phyloP scores from a whole-genome alignment of 2,888 invertebrate species.

The Ellobium chinense region DNA sequence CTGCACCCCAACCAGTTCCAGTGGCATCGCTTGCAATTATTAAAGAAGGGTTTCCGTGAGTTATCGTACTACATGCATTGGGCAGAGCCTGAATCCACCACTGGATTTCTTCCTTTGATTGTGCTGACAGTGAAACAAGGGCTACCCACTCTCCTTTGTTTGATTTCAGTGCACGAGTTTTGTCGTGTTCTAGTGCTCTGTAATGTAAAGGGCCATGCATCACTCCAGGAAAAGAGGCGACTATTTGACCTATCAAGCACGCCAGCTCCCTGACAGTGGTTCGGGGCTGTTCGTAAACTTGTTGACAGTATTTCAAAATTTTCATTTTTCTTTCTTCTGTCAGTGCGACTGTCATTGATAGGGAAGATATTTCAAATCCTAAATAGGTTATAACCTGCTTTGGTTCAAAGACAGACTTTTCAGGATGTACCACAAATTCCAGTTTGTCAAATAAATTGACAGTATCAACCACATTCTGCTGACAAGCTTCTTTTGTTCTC shows the following conservation, averaged over 20 bases:
- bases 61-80: too few relatives aligned
- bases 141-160: conserved; percentile 41
- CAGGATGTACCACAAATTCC: conserved; percentile 3
- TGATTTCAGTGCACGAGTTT: conserved; percentile 26
- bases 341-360: not conserved
- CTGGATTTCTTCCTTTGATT: conserved; percentile 18
- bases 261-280: conserved; percentile 14
- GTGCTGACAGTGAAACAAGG: not conserved
- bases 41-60: too few relatives aligned
- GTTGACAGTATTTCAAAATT: not conserved
- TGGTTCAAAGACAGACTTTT: conserved; percentile 27
- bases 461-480: conserved; percentile 7
- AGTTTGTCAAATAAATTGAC: not conserved
- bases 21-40: too few relatives aligned
- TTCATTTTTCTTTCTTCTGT: not conserved
- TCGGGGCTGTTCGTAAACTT: not conserved
- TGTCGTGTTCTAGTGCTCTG: conserved; percentile 33
- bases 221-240: conserved; percentile 16
- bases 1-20: too few relatives aligned
- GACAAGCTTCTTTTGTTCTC: not conserved
- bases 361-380: conserved; percentile 15
- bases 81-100: too few relatives aligned
- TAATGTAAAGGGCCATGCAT: conserved; percentile 30
- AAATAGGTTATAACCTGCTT: not conserved
- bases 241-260: conserved; percentile 13